Conservation (phyloP, 2,797 vertebrate genomes). For the Knipowitschia caucasica region DNA sequence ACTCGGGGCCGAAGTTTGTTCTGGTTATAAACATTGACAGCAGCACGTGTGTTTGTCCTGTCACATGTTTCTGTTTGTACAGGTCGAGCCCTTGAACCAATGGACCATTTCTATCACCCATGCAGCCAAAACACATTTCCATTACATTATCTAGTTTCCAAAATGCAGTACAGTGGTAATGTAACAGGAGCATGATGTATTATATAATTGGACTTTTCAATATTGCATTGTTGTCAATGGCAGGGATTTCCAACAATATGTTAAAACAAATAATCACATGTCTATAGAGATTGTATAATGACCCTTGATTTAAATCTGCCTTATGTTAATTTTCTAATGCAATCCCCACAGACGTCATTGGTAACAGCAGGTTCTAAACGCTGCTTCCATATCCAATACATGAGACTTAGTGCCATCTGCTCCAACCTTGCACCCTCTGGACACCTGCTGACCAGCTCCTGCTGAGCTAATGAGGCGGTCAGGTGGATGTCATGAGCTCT, state of each 20-base stretch:
- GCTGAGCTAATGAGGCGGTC: slow-evolving; percentile 30
- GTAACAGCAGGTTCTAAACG: slow-evolving; percentile 36
- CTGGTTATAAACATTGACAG: slow-evolving; percentile 24
- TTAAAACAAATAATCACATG: no score
- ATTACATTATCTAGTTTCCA: no score
- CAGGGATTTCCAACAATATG: no score
- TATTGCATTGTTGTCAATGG: no score
- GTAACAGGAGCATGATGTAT: no score
- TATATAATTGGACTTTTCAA: no score
- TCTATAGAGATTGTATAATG: no score
- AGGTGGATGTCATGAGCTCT: background rate
- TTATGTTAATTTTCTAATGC: slow-evolving; percentile 2
- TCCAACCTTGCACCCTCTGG: slow-evolving; percentile 42
- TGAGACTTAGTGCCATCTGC: slow-evolving; percentile 43
- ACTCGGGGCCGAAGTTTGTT: background rate
- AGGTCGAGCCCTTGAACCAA: slow-evolving; percentile 15
- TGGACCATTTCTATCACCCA: slow-evolving; percentile 4
- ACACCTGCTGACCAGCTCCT: slow-evolving; percentile 40
- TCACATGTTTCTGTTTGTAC: slow-evolving; percentile 33
- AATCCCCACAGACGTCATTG: slow-evolving; percentile 18
- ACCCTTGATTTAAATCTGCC: slow-evolving; percentile 5
- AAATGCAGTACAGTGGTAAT: no score
- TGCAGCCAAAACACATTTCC: no score
- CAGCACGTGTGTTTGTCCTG: slow-evolving; percentile 30
- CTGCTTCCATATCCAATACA: slow-evolving; percentile 26